Percentiles rank a stretch among this genome's conserved stretches.
Evolutionary conservation across 2,797 vertebrate genomes (phyloP).

Genomic region (Bradypus variegatus): DNA sequence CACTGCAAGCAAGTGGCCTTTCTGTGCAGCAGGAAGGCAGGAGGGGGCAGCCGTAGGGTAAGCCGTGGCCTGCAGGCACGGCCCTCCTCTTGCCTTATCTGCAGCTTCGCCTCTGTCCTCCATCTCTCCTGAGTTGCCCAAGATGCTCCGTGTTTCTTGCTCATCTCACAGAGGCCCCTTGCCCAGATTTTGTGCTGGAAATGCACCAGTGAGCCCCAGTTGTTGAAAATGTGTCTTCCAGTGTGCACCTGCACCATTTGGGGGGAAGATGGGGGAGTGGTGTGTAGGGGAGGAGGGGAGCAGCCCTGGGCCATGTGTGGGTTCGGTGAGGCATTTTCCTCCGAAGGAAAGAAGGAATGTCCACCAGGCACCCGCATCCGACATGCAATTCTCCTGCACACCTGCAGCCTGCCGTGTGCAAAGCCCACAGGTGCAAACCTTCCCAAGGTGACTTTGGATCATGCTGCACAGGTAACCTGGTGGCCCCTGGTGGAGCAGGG

Average conservation of each 20-base stretch:
- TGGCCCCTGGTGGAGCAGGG: background rate
- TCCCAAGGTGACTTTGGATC: background rate
- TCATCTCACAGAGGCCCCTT: background rate
- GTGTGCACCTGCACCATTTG: accelerated
- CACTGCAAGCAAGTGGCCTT: too few relatives aligned
- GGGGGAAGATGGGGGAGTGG: background rate
- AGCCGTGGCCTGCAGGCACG: accelerated
- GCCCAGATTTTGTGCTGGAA: background rate
- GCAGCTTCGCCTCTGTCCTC: accelerated
- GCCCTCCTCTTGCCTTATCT: background rate
- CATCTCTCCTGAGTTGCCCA: background rate
- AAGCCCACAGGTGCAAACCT: background rate
- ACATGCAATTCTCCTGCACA: background rate
- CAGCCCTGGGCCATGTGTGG: background rate
- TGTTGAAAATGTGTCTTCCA: background rate
- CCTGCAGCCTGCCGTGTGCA: background rate
- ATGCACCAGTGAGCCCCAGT: accelerated
- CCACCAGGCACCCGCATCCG: background rate
- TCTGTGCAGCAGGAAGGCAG: background rate
- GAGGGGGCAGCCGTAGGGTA: accelerated
- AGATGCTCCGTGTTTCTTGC: accelerated
- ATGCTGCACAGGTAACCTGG: accelerated
- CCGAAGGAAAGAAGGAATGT: background rate
- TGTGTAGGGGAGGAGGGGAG: background rate
- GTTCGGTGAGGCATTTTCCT: background rate